Percentiles rank a stretch among this genome's conserved stretches.
Conservation (phyloP, 1,140 invertebrate genomes). For the Epicauta chinensis region DNA sequence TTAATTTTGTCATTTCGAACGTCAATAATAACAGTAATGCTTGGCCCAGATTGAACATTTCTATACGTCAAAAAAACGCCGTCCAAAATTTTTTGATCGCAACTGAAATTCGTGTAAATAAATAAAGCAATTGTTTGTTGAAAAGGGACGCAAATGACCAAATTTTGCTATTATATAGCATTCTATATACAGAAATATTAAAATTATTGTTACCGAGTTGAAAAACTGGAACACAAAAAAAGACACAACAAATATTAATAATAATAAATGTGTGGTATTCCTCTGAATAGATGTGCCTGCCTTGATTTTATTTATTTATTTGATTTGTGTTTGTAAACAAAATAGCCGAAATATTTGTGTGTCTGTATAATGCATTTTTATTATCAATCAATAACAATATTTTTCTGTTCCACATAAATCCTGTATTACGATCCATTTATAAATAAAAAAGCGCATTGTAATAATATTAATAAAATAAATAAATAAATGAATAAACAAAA, state of each 20-base stretch:
- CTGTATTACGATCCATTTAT: too few species aligned
- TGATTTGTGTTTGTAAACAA: background rate
- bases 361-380: constrained; percentile 2
- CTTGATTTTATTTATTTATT: background rate
- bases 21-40: too few species aligned
- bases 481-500: too few species aligned
- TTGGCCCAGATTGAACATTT: too few species aligned
- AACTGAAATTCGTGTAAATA: constrained; percentile 7
- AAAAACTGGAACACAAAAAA: constrained; percentile 4
- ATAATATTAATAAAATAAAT: too few species aligned
- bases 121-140: constrained; percentile 1
- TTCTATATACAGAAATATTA: background rate
- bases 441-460: too few species aligned
- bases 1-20: too few species aligned
- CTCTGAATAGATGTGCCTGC: constrained; percentile 5
- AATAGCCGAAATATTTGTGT: background rate
- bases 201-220: constrained; percentile 6
- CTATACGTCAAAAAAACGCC: too few species aligned
- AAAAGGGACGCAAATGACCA: constrained; percentile 8
- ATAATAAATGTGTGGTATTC: constrained; percentile 1
- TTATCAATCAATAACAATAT: too few species aligned
- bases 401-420: too few species aligned
- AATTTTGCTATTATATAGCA: constrained; percentile 17
- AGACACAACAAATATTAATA: constrained; percentile 9
- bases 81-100: too few species aligned